Evolutionary conservation across 2,113 vertebrate genomes (phyloP).

Genomic region (Hypomesus transpacificus): DNA sequence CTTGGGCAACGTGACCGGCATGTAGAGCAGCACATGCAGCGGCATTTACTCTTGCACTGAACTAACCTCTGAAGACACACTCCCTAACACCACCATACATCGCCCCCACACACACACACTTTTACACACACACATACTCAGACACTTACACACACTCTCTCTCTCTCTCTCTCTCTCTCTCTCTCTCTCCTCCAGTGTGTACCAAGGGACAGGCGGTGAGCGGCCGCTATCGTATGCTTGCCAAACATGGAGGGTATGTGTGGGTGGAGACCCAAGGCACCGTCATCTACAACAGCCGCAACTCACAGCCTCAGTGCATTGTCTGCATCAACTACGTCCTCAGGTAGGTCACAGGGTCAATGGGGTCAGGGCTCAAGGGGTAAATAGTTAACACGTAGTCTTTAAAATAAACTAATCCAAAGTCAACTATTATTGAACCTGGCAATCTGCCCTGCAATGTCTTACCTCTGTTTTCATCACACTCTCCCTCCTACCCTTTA

Average conservation of each 20-base stretch:
- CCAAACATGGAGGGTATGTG: constrained; percentile 92
- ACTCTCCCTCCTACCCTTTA: not conserved
- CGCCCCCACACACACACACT: constrained; percentile 22
- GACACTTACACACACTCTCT: not conserved
- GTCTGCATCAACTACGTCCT: constrained; percentile 96
- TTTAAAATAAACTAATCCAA: too few relatives aligned
- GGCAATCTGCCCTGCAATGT: not conserved
- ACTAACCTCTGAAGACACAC: not conserved
- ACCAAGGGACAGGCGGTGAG: constrained; percentile 93
- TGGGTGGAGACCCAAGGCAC: constrained; percentile 97
- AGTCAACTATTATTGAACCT: not conserved
- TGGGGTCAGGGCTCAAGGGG: not conserved
- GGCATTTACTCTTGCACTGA: constrained; percentile 25
- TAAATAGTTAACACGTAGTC: not conserved
- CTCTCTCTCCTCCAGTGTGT: constrained; percentile 77
- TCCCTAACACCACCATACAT: not conserved
- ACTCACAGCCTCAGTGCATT: constrained; percentile 96
- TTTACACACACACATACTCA: constrained; percentile 18
- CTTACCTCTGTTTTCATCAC: not conserved
- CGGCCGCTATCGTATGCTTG: constrained; percentile 92
- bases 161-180: not conserved
- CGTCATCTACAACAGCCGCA: constrained; percentile 95
- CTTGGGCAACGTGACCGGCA: constrained; percentile 54
- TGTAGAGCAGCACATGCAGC: constrained; percentile 48
- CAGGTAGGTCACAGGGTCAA: constrained; percentile 71